A percentile compares a stretch with the other conserved stretches of the same genome.
Evolutionary conservation across 2,888 invertebrate species (phyloP).

Genomic region (Ochropacha duplaris): DNA sequence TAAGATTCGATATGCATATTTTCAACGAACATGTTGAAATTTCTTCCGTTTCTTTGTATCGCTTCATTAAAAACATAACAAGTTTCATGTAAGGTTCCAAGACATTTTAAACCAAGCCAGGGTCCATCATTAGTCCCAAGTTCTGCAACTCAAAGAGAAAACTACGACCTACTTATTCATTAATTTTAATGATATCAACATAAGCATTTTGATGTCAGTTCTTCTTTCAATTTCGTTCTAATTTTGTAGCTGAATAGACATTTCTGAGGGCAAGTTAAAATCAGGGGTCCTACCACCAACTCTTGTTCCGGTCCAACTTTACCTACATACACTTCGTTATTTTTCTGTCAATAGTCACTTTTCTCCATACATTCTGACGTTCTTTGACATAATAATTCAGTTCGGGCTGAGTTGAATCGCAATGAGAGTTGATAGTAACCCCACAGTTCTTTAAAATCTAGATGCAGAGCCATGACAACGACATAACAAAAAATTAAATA

Average conservation of each 20-base stretch:
- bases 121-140: slow-evolving; percentile 26
- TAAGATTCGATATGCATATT: too few species aligned
- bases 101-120: background rate
- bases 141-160: slow-evolving; percentile 18
- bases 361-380: too few species aligned
- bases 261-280: background rate
- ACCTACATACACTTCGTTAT: too few species aligned
- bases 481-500: too few species aligned
- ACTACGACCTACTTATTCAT: slow-evolving; percentile 19
- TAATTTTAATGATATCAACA: slow-evolving; percentile 33
- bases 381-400: too few species aligned
- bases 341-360: too few species aligned
- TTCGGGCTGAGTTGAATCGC: too few species aligned
- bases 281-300: too few species aligned
- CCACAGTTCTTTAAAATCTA: too few species aligned
- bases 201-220: slow-evolving; percentile 6
- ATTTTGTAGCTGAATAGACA: background rate
- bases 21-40: background rate
- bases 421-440: too few species aligned
- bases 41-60: background rate
- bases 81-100: background rate
- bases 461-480: too few species aligned
- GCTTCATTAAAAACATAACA: background rate
- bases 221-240: background rate
- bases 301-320: too few species aligned